These are phyloP conservation scores for Tylochromis polylepis DNA, from an alignment of 2,113 vertebrate genomes.

Conservation along the genomic window DNA sequence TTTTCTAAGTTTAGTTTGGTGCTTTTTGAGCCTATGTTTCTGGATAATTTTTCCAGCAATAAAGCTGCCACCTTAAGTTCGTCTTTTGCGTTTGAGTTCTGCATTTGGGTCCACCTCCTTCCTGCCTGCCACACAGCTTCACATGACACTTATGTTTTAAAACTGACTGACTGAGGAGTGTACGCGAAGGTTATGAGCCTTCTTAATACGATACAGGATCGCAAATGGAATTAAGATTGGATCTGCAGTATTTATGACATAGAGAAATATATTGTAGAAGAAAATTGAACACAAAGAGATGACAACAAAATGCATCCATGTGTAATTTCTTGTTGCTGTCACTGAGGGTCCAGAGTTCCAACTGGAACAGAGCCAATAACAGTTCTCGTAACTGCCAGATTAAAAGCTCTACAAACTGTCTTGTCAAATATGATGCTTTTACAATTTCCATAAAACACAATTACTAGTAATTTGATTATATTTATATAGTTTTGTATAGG, in stretches of 20 bases:
- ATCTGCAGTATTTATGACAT: neutral
- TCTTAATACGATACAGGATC: neutral
- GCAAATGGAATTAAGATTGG: neutral
- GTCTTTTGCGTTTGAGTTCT: no score
- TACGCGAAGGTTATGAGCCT: neutral
- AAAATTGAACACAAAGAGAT: neutral
- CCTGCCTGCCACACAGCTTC: no score
- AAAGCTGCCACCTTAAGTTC: no score
- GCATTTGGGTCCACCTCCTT: no score
- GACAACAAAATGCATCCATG: neutral
- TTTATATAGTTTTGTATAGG: neutral
- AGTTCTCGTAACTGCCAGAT: neutral
- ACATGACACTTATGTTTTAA: neutral
- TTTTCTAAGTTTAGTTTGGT: no score
- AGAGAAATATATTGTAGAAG: neutral
- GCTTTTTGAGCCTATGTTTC: no score
- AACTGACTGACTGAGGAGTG: neutral
- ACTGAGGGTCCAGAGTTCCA: neutral
- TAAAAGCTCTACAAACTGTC: neutral
- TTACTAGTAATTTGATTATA: neutral
- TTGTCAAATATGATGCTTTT: neutral
- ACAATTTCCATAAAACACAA: neutral
- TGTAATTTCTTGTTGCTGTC: neutral
- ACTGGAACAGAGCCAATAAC: neutral
- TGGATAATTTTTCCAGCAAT: no score